Percentiles rank a stretch among this genome's conserved stretches.
These are phyloP conservation scores for Smittia sp. DNA, from an alignment of 2,888 invertebrate species.

Conservation along the genomic window DNA sequence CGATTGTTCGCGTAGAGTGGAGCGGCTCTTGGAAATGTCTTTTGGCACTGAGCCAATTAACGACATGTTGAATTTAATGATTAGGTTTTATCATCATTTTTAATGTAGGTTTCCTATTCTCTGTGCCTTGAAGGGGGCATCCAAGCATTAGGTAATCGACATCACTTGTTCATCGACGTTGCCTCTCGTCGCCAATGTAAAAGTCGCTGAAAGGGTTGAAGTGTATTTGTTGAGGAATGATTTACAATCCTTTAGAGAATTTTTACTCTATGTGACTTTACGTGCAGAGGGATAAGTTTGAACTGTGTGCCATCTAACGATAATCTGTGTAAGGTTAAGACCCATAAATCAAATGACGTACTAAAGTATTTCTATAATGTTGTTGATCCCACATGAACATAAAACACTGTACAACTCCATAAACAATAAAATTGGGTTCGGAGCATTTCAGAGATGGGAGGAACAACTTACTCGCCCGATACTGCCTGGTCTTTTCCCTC, in stretches of 20 bases:
- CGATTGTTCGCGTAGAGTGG: neutral
- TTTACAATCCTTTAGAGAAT: neutral
- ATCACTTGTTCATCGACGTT: too few relatives aligned
- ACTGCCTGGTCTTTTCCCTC: neutral
- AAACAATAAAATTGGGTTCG: constrained; percentile 4
- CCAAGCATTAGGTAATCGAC: too few relatives aligned
- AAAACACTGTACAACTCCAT: neutral
- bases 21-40: neutral
- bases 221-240: neutral
- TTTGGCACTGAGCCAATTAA: neutral
- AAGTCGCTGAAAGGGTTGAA: neutral
- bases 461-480: too few relatives aligned
- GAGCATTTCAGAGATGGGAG: neutral
- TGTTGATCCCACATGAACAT: constrained; percentile 23
- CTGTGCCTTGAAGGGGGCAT: neutral
- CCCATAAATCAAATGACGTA: constrained; percentile 1
- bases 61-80: neutral
- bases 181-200: too few relatives aligned
- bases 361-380: constrained; percentile 23
- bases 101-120: neutral
- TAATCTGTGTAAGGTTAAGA: constrained; percentile 3
- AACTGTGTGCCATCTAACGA: constrained; percentile 10
- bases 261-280: too few relatives aligned
- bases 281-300: neutral
- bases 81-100: neutral